Conservation (phyloP, 1,140 invertebrate species). For the Phortica variegata region DNA sequence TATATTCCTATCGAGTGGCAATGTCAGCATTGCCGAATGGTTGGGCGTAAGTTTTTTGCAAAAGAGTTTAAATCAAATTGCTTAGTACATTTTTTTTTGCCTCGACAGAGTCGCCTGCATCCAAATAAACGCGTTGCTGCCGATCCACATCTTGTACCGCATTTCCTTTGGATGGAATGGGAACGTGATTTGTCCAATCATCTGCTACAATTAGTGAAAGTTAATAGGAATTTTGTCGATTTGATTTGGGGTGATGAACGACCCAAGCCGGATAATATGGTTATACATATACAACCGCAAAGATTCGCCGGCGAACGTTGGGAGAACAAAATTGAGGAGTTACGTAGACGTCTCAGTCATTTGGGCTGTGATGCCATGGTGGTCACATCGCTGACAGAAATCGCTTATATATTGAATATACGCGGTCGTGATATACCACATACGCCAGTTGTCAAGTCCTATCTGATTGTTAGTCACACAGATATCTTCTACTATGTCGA, state of each 20-base stretch:
- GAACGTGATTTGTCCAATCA: conserved; percentile 61
- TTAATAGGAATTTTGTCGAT: conserved; percentile 77
- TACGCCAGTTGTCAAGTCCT: conserved; percentile 79
- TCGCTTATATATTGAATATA: conserved; percentile 95
- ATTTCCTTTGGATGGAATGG: conserved; percentile 65
- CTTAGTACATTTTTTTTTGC: conserved; percentile 57
- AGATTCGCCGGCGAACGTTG: conserved; percentile 60
- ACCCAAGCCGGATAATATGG: conserved; percentile 58
- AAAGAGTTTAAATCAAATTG: too few relatives aligned
- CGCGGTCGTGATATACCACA: conserved; percentile 86
- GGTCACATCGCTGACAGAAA: conserved; percentile 86
- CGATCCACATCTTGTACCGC: conserved; percentile 75
- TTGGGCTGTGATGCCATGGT: conserved; percentile 75
- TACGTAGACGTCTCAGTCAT: conserved; percentile 68
- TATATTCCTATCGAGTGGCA: conserved; percentile 71
- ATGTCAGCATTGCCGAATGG: conserved; percentile 66
- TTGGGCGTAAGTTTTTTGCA: conserved; percentile 56
- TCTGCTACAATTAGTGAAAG: conserved; percentile 64
- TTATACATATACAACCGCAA: conserved; percentile 61
- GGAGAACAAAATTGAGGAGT: conserved; percentile 70
- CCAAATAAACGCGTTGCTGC: conserved; percentile 72
- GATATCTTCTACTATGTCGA: conserved; percentile 67
- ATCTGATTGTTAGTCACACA: conserved; percentile 69
- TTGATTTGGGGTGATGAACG: conserved; percentile 74
- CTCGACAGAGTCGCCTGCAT: conserved; percentile 67